Evolutionary conservation across 2,888 invertebrate genomes (phyloP), one percentile per base, ranked within the genome.

Genomic region (Pachydiplax longipennis): DNA sequence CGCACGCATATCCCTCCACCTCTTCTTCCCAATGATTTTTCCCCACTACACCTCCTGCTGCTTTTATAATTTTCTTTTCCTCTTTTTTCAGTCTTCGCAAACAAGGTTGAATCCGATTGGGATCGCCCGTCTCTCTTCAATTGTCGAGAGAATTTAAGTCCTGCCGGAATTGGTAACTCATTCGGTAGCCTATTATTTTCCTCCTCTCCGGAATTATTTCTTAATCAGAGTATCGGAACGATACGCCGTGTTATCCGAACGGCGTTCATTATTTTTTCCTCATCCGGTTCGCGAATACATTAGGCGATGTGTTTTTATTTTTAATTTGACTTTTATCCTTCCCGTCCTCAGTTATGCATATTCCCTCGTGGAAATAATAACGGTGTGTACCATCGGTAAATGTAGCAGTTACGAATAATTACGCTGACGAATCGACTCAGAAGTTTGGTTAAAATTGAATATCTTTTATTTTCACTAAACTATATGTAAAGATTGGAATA

Each of bases 81-180:
- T 53, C 35, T 31, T 53, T 83, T 82, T 25, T n/a, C 53, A 18
- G 53, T 18, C 53, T 58, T 58, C 25, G 83, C 31, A 35, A 83
- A 35, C 83, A 31, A 18, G 53, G 44, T 73, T 53, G 83, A 13
- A 83, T 83, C 15, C 35, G 6, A 58, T 58, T 15, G 25, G 83
- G 53, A 53, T 18, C 83, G 83, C 48, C 31, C 53, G 83, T 25
- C 25, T 83, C 83, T 53, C 83, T 53, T 53, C 83, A 53, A 83
- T 83, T 83, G 53, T 53, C 83, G 15, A 31, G 83, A 35, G 83
- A 83, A 53, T 83, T 35, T 12, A 83, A 83, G 58, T 83, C 83
- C 83, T 83, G 31, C 15, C n/a, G 18, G 31, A 83, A 83, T 58
- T 18, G 58, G 53, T 25, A 58, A 58, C 83, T 58, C 58, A 82